phyloP scores from a whole-genome alignment of 2,888 invertebrate genomes.

The Clepsis dumicolana region DNA sequence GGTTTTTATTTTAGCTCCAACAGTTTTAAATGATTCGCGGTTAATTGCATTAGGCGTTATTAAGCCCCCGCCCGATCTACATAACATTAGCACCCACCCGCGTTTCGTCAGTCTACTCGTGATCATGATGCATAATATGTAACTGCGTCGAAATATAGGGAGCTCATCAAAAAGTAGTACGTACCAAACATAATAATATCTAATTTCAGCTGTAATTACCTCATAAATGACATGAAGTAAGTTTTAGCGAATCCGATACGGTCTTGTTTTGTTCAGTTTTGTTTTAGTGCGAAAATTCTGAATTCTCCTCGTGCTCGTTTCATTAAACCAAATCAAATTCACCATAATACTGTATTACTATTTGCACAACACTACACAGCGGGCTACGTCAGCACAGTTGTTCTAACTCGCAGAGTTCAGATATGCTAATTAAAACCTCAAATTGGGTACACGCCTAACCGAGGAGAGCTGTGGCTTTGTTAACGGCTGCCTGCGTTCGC shows the following conservation, averaged over 20 bases:
- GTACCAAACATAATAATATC: too few species aligned
- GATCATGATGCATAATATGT: too few species aligned
- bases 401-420: constrained; percentile 58
- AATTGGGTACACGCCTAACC: constrained; percentile 58
- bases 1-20: background rate
- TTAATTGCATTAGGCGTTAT: too few species aligned
- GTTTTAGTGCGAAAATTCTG: background rate
- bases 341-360: constrained; percentile 12
- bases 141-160: too few species aligned
- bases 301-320: background rate
- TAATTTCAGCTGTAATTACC: too few species aligned
- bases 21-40: too few species aligned
- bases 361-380: constrained; percentile 17
- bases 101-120: too few species aligned
- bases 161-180: too few species aligned
- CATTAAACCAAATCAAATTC: background rate
- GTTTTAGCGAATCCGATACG: too few species aligned
- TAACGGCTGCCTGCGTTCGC: constrained; percentile 47
- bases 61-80: too few species aligned
- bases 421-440: constrained; percentile 69
- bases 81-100: too few species aligned
- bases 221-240: too few species aligned
- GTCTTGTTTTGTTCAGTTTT: background rate
- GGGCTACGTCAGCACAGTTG: constrained; percentile 44
- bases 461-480: constrained; percentile 57